phyloP scores from a whole-genome alignment of 2,888 invertebrate genomes.

The Noctua pronuba region DNA sequence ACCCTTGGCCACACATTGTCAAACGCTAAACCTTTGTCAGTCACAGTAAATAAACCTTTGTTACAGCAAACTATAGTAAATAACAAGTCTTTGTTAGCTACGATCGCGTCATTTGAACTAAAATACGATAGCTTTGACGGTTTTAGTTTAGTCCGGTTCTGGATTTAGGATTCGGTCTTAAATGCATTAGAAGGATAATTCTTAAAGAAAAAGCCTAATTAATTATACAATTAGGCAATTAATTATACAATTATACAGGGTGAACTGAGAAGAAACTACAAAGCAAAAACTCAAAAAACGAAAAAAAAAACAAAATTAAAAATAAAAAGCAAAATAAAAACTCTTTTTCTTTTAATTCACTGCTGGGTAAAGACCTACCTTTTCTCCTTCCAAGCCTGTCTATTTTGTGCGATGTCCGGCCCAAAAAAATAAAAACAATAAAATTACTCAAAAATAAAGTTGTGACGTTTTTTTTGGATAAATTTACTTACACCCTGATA shows the following conservation, averaged over 20 bases:
- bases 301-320: neutral
- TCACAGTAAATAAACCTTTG: conserved; percentile 47
- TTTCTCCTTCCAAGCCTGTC: too few species aligned
- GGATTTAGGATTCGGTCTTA: conserved; percentile 57
- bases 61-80: conserved; percentile 57
- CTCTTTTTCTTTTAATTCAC: too few species aligned
- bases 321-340: too few species aligned
- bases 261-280: neutral
- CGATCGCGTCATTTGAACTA: conserved; percentile 77
- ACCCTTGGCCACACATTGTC: conserved; percentile 22
- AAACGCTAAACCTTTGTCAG: conserved; percentile 48
- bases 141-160: conserved; percentile 65
- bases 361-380: too few species aligned
- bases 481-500: neutral
- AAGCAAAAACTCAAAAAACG: neutral
- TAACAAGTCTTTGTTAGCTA: conserved; percentile 77
- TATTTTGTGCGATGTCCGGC: too few species aligned
- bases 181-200: neutral
- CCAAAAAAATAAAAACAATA: too few species aligned
- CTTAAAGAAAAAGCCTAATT: too few species aligned
- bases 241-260: too few species aligned
- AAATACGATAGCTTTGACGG: conserved; percentile 81
- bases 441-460: too few species aligned
- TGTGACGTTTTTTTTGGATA: neutral
- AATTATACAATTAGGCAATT: too few species aligned